Evolutionary conservation across 2,797 vertebrate species (phyloP), one percentile per base, ranked within the genome.

Genomic region (Loris lydekkerianus): DNA sequence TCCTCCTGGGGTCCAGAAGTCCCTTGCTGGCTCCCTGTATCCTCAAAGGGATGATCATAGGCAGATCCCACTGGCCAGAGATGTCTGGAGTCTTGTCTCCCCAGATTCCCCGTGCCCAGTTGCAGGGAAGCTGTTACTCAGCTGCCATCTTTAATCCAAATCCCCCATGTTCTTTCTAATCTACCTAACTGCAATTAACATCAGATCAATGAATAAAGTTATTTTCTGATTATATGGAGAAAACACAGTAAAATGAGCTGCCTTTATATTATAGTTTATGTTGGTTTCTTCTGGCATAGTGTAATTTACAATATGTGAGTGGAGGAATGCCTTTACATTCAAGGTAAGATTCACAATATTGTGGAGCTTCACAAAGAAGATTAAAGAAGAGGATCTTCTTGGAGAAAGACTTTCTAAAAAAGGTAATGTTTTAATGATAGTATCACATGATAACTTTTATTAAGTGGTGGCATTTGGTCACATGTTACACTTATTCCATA

Each of bases 401-500:
- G 73, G 67, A 43, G 72, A 31, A 87, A 76, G 61, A 34, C 17
- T 70, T 67, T 73, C 43, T 56, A 5, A 34, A 89, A 93, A 92
- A 73, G 14, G 7, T 53, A 80, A 46, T 88, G 29, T 53, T 86
- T 90, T 92, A 63, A 25, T 75, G 13, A 76, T 61, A 69, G 34
- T 85, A 13, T 88, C 56, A 49, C 46, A 92, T 67, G 83, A 81
- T 90, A 49, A 85, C 63, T 84, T 96, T 82, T 86, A 75, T 43
- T 85, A 81, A 56, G 21, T 70, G 10, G n/a, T 6, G 18, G 3
- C 89, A 31, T 88, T 86, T 94, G 43, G 29, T 61, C 20, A 95
- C 67, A 67, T 89, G 49, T 89, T 77, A 85, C 4, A 49, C 17
- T 20, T 93, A n/a, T 43, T 84, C 65, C 15, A 53, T 49, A 86